Evolutionary conservation across 2,888 invertebrate genomes (phyloP), one percentile per base, ranked within the genome.

Genomic region (Corbicula japonica): DNA sequence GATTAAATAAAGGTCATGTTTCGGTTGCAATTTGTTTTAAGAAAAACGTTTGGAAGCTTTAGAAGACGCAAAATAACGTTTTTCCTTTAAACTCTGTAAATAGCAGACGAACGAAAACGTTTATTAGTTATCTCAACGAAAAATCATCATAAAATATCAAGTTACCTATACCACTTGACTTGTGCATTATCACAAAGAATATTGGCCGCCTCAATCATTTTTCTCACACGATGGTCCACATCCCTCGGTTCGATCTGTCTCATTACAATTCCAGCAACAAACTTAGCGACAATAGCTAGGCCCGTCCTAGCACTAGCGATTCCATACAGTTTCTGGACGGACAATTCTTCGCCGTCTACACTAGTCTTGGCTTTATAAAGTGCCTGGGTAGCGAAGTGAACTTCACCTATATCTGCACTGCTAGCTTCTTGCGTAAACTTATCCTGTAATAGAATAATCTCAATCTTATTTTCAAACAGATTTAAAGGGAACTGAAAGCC

Each of bases 191-290:
- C 73, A 73, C 85, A 86, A 10, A 89, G 54, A 30, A 21, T 58
- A 23, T 65, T 48, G 18, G 88, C 86, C 28, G 68, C 78, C 44
- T 86, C 80, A 48, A 86, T 69, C 52, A 88, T 69, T 23, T 56
- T 60, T 62, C 73, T 73, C 2, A 81, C 52, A 8, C 52, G 8
- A 6, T 35, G 30, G 8, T 66, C 50, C n/a, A 41, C 60, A n/a
- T n/a, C n/a, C n/a, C n/a, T n/a, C 30, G 48, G n/a, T 21, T 63
- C 74, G 3, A 56, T 26, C 0, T 58, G 46, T 56, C 76, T 75
- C 34, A 50, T 38, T 28, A 83, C 80, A 34, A 70, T 52, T n/a
- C n/a, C n/a, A n/a, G n/a, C n/a, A n/a, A n/a, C n/a, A n/a, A n/a
- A n/a, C 32, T 8, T 21, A 5, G 69, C 58, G 23, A 69, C 44